Evolutionary conservation across 2,888 invertebrate genomes (phyloP), one percentile per base, ranked within the genome.

Genomic region (Apotomis betuletana): DNA sequence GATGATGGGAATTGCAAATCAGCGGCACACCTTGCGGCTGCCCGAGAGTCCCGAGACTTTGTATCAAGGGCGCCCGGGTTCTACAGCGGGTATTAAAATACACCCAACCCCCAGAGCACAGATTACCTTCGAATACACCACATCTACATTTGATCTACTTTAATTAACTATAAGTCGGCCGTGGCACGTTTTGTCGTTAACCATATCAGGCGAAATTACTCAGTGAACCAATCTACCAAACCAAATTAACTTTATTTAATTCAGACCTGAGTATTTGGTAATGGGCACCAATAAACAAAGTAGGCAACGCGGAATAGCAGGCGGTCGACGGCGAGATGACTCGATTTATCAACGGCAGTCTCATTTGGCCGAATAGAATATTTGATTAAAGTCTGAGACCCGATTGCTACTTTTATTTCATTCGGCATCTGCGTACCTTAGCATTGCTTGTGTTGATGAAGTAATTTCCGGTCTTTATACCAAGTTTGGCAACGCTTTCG

Each of bases 1-100:
- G 84, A 86, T 85, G 80, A 81, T 79, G 80, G 79, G 84, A 86
- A 85, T 85, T 85, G 86, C 83, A 86, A 88, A 88, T 87, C 85
- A 85, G 79, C 74, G 75, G 77, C 74, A 74, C 77, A 77, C 77
- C 76, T 79, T 73, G 77, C 74, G 78, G 74, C 78, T 73, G 76
- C 70, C 75, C 12, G n/a, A 59, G 12, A 6, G 15, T 41, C 61
- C 59, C 67, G 57, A 49, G 57, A 71, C 57, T 62, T 61, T 71
- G 55, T 62, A 62, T 71, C 71, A 67, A 67, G 61, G 61, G 57
- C 61, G 67, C 71, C 41, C 55, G 55, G 3, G 49, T 49, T 49
- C 60, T 55, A 44, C 54, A 27, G 27, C 27, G 52, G 44, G 61
- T 27, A 13, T 38, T 70, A 57, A 67, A 60, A 51, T 71, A 71